Evolutionary conservation across 2,888 invertebrate genomes (phyloP), one percentile per base, ranked within the genome.

Genomic region (Tachina grossa): DNA sequence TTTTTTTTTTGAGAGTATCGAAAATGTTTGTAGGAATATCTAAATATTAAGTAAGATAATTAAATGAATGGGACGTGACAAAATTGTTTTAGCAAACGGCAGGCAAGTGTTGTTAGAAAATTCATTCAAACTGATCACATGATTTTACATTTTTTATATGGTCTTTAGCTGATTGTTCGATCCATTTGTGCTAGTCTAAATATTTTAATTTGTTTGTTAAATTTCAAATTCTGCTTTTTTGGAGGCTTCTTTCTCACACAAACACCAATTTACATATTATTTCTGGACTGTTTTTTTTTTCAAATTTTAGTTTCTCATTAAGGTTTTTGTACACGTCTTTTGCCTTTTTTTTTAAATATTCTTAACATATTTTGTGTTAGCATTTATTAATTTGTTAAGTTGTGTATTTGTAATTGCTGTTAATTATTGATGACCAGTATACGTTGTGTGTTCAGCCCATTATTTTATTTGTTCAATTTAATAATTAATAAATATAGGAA

Each of bases 141-240:
- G 51, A 43, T 19, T 47, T 65, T 10, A 16, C 5, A 41, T 41
- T 66, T 68, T 41, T 31, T 31, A 47, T 31, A 47, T 66, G 39
- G 55, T 55, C 9, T 72, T 55, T 10, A 71, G 45, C 41, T 45
- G 61, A 43, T 41, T 45, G 19, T 47, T 47, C 39, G n/a, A 55
- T 65, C 39, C 49, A 6, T 22, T 39, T 74, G 68, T 71, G 49
- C 47, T 74, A 69, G 41, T 53, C 31, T 68, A 55, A 75, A 74
- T 74, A 69, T 75, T 13, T 47, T 41, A 45, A 39, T 41, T 66
- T 39, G 11, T 51, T 69, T 11, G 1, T 68, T 16, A 10, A 22
- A 68, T 11, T 16, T 43, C 19, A 9, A n/a, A 45, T 45, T 57
- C n/a, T 45, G 66, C 57, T 16, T 72, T 65, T 80, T 13, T 16